phyloP scores from a whole-genome alignment of 2,797 vertebrate species.

The Enteromius anoplus region DNA sequence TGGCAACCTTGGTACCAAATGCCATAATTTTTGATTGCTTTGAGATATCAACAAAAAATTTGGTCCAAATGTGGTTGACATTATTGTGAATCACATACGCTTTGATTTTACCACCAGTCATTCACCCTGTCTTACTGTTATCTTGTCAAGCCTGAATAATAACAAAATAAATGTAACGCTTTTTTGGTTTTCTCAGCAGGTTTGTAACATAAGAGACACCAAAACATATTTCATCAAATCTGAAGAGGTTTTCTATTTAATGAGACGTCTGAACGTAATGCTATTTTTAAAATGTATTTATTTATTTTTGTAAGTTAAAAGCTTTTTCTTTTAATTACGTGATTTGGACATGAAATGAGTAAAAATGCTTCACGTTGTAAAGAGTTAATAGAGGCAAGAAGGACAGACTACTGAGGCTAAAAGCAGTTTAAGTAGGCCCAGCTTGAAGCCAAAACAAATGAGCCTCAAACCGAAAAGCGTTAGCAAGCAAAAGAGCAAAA shows the following conservation, averaged over 20 bases:
- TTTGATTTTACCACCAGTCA: background rate
- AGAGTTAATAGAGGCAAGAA: background rate
- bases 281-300: background rate
- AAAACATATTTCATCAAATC: background rate
- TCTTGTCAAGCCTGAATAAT: background rate
- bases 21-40: background rate
- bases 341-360: background rate
- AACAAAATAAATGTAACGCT: background rate
- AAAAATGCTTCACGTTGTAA: background rate
- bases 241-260: background rate
- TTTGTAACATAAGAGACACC: background rate
- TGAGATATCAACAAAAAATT: background rate
- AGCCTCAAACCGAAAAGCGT: slow-evolving; percentile 17
- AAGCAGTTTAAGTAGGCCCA: background rate
- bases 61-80: background rate
- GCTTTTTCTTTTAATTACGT: background rate
- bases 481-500: slow-evolving; percentile 7
- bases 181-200: background rate
- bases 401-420: background rate
- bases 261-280: background rate
- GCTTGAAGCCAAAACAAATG: slow-evolving; percentile 13
- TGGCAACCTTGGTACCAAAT: background rate
- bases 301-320: background rate
- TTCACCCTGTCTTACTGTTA: background rate
- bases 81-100: background rate